phyloP scores from a whole-genome alignment of 2,113 vertebrate species.

The Pyxicephalus adspersus region DNA sequence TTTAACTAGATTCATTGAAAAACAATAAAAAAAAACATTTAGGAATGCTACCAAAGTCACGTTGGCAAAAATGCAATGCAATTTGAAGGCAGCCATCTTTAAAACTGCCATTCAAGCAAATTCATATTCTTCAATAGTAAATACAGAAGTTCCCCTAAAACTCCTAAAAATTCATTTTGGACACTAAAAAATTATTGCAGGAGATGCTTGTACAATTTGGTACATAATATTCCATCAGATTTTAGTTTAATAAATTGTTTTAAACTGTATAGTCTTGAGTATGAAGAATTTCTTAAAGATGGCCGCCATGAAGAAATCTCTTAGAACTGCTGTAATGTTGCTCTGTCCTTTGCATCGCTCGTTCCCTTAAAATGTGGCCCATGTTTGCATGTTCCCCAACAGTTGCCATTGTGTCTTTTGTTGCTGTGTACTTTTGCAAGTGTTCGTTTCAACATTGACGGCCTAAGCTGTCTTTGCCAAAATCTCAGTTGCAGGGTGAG shows the following conservation, averaged over 20 bases:
- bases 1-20: not conserved
- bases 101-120: not conserved
- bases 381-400: conserved; percentile 33
- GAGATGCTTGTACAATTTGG: too few relatives aligned
- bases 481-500: conserved; percentile 33
- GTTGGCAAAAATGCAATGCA: conserved; percentile 50
- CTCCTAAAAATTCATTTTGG: too few relatives aligned
- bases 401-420: conserved; percentile 53
- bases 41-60: conserved; percentile 50
- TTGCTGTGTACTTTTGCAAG: conserved; percentile 28
- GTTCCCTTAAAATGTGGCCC: conserved; percentile 33
- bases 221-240: too few relatives aligned
- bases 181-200: too few relatives aligned
- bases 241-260: too few relatives aligned
- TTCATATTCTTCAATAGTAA: not conserved
- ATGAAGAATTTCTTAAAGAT: conserved; percentile 40
- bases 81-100: conserved; percentile 50
- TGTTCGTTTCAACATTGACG: not conserved
- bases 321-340: conserved; percentile 25
- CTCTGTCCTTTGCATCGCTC: conserved; percentile 37
- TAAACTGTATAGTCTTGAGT: not conserved
- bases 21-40: not conserved
- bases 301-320: conserved; percentile 18
- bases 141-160: too few relatives aligned
- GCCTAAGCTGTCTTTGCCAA: not conserved